A percentile compares a stretch with the other conserved stretches of the same genome.
Evolutionary conservation across 2,797 vertebrate genomes (phyloP).

Genomic region (Lithobates sylvaticus): DNA sequence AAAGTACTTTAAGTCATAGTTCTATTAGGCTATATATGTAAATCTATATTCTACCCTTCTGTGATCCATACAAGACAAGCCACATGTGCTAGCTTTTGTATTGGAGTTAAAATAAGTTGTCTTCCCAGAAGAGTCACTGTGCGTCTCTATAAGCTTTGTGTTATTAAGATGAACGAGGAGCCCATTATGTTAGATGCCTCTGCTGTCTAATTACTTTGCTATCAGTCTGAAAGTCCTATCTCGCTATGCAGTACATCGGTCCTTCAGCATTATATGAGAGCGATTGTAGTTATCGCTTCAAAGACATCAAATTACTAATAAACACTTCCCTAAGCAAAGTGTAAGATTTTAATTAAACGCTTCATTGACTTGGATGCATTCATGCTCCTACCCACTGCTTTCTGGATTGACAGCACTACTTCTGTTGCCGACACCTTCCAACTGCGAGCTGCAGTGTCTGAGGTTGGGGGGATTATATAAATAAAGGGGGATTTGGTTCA

Average conservation of each 20-base stretch:
- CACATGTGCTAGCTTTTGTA: too few relatives aligned
- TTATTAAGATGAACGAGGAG: neutral
- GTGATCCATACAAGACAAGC: too few relatives aligned
- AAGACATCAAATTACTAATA: constrained; percentile 45
- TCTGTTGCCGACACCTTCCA: too few relatives aligned
- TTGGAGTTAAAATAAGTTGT: too few relatives aligned
- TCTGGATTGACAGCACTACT: too few relatives aligned
- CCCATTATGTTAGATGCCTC: neutral
- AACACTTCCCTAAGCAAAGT: constrained; percentile 35
- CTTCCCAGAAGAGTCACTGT: too few relatives aligned
- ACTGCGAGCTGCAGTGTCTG: too few relatives aligned
- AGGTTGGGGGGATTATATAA: too few relatives aligned
- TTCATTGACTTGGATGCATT: constrained; percentile 33
- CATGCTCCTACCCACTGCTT: neutral
- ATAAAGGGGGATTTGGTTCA: too few relatives aligned
- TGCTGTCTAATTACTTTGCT: neutral
- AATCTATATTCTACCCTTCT: too few relatives aligned
- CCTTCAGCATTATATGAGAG: constrained; percentile 16
- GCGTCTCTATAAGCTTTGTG: neutral
- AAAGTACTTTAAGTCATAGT: too few relatives aligned
- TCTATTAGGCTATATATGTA: too few relatives aligned
- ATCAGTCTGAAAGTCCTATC: neutral
- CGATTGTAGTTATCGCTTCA: constrained; percentile 10
- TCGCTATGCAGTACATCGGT: constrained; percentile 1
- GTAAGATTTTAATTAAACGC: constrained; percentile 50